Percentiles rank a stretch among this genome's conserved stretches.
Conservation (phyloP, 1,140 invertebrate species). For the Drosophila bocqueti region DNA sequence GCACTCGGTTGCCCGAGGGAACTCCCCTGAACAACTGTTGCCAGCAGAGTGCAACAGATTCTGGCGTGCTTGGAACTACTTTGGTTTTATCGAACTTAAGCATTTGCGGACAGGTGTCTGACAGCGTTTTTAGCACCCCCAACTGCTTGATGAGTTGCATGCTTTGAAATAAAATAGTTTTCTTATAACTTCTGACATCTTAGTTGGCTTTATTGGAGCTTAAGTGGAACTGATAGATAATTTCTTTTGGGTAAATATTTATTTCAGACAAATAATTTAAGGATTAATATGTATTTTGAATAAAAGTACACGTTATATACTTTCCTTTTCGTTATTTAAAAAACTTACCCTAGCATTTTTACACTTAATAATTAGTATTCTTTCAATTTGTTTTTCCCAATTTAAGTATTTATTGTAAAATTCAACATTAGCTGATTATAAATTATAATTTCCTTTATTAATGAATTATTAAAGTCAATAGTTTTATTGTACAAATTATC, state of each 20-base stretch:
- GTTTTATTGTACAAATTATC: too few species aligned
- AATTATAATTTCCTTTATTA: neutral
- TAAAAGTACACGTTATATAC: too few species aligned
- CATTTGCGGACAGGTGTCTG: conserved; percentile 31
- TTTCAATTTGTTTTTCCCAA: too few species aligned
- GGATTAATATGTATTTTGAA: too few species aligned
- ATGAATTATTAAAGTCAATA: neutral
- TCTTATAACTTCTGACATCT: conserved; percentile 4
- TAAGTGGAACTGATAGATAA: neutral
- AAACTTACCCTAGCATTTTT: too few species aligned
- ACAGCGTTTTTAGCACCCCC: conserved; percentile 9
- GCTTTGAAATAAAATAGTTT: conserved; percentile 6
- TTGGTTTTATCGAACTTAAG: neutral
- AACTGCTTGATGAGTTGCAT: conserved; percentile 16
- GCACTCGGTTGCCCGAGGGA: neutral
- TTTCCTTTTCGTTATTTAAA: too few species aligned
- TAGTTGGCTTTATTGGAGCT: neutral
- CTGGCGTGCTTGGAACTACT: conserved; percentile 51
- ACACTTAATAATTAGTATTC: too few species aligned
- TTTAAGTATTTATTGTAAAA: neutral
- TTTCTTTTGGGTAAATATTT: too few species aligned
- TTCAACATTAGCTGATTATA: neutral
- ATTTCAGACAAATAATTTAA: neutral
- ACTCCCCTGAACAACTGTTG: conserved; percentile 58
- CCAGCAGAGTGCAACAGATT: conserved; percentile 60